Evolutionary conservation across 2,888 invertebrate species (phyloP), one percentile per base, ranked within the genome.

Genomic region (Polyommatus iphigenia): DNA sequence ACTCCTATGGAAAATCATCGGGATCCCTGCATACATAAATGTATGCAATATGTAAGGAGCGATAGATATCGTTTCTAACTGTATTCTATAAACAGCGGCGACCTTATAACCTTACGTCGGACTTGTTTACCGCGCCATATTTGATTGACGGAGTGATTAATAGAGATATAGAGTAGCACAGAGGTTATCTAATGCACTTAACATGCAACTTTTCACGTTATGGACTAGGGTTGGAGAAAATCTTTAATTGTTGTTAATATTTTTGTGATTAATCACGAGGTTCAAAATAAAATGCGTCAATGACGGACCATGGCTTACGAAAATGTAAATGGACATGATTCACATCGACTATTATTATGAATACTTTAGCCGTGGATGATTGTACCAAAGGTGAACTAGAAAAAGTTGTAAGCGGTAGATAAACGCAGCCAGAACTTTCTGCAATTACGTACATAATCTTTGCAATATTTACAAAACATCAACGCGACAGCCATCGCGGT

Each of bases 81-180:
- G 73, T 20, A 73, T 73, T 76, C 79, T 77, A 80, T 82, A 81
- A 84, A 83, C 83, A 83, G 50, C 36, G 77, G 32, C 76, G 81
- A 80, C 79, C 77, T 80, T 88, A 89, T 90, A 89, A 89, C 90
- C 90, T 83, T 76, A 46, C 82, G 85, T 83, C 85, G 83, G 82
- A 83, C 83, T 84, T 90, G 89, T 90, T 90, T 88, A 89, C 88
- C 84, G 86, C 87, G 85, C 86, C 87, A 86, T 88, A 85, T 89
- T 88, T 89, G 90, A 91, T 90, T 91, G 88, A 90, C 89, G 87
- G 85, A 82, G 85, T 85, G 87, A 89, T 89, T 83, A 84, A 82
- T 84, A 81, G 81, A 80, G 87, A 85, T 87, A 82, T 79, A 71
- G 78, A 76, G 78, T 76, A 80, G 76, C 86, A 78, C 79, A 78